Evolutionary conservation across 2,797 vertebrate genomes (phyloP), one percentile per base, ranked within the genome.

Genomic region (Cheirogaleus major): DNA sequence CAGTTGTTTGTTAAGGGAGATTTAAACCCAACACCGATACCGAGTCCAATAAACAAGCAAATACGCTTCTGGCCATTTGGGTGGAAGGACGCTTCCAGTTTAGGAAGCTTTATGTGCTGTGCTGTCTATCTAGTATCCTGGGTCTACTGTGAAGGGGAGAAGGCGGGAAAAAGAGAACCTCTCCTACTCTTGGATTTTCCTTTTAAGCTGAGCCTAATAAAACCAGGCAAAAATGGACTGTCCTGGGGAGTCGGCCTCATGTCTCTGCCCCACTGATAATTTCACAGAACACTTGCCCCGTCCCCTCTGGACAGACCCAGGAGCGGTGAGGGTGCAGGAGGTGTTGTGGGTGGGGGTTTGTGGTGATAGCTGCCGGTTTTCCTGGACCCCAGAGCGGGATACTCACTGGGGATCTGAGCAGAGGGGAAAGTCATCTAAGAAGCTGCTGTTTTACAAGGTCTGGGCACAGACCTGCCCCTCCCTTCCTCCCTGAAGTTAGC

Each of bases 401-500:
- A 13, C 94, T 95, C 61, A 13, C 94, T 95, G 5, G 95, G 69
- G 97, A 95, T 91, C 84, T 88, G 95, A 89, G 96, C 91, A 93
- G 93, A 93, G 89, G 92, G 38, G 75, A 76, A 91, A 86, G 91
- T 1, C 63, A 52, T 85, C 91, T 95, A 92, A 96, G 90, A 91
- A 70, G 5, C 96, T 85, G 97, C 96, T 75, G 75, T 96, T 97
- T 89, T 48, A 87, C 85, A 52, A 85, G 97, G 76, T 93, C 89
- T 95, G 97, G 85, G 97, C 93, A 93, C 79, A 41, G 96, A 23
- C 94, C 81, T 48, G 96, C 96, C 95, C 96, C 98, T 96, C 96
- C 97, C 96, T 96, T 95, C 89, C 97, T 93, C 98, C 97, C 98
- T 76, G 96, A 97, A 98, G 97, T 98, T 97, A 97, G 98, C 97